Percentiles rank a stretch among this genome's conserved stretches.
Evolutionary conservation across 1,140 invertebrate species (phyloP).

Genomic region (Drosophila orena): DNA sequence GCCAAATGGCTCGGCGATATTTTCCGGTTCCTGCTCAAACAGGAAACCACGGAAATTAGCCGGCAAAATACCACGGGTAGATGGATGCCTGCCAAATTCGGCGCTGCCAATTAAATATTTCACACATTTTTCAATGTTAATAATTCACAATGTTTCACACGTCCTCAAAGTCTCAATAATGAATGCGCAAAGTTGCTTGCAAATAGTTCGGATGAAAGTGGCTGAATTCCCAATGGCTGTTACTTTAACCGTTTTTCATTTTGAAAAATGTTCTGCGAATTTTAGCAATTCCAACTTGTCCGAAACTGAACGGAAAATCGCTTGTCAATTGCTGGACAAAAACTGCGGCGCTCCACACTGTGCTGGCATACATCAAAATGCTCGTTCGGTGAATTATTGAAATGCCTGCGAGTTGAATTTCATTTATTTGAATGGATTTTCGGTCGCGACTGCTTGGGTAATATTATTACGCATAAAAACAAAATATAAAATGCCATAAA

Average conservation of each 20-base stretch:
- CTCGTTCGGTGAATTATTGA: not conserved
- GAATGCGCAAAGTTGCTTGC: slow-evolving; percentile 46
- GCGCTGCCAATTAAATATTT: slow-evolving; percentile 70
- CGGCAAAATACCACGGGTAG: slow-evolving; percentile 5
- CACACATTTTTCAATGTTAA: slow-evolving; percentile 50
- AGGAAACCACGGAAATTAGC: slow-evolving; percentile 56
- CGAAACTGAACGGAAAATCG: slow-evolving; percentile 45
- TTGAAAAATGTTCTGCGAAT: slow-evolving; percentile 39
- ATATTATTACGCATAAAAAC: slow-evolving; percentile 45
- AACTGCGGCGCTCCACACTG: slow-evolving; percentile 24
- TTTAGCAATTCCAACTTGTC: slow-evolving; percentile 48
- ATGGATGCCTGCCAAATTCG: slow-evolving; percentile 34
- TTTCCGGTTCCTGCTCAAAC: slow-evolving; percentile 25
- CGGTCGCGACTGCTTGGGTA: not conserved
- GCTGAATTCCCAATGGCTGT: slow-evolving; percentile 3
- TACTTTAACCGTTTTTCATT: slow-evolving; percentile 16
- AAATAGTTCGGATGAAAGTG: slow-evolving; percentile 15
- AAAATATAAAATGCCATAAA: slow-evolving; percentile 53
- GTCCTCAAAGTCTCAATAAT: slow-evolving; percentile 62
- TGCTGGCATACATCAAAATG: not conserved
- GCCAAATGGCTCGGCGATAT: slow-evolving; percentile 54
- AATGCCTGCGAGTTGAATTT: slow-evolving; percentile 14
- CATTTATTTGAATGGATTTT: slow-evolving; percentile 7
- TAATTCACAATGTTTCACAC: slow-evolving; percentile 69
- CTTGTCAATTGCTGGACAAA: slow-evolving; percentile 27